Evolutionary conservation across 2,113 vertebrate species (phyloP), one percentile per base, ranked within the genome.

Genomic region (Eudyptes chrysolophus): DNA sequence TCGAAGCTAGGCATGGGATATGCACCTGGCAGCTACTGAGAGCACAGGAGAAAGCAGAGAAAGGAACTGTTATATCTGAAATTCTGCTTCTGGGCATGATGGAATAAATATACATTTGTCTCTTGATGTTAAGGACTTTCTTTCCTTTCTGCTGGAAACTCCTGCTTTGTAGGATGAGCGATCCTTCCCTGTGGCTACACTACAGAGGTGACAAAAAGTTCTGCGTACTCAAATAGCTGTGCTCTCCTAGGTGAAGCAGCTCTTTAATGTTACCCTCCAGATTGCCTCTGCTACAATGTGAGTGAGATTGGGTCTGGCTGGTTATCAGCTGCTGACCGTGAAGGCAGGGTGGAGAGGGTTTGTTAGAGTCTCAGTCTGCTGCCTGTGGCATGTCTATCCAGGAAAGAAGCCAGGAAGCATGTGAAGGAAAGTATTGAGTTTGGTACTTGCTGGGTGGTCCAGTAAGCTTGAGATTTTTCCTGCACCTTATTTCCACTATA

Each of bases 371-470:
- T 57, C 48, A 79, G 48, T 32, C 61, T 57, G 74, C 74, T 70
- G 75, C 40, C 61, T 94, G 92, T 64, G 87, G 81, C 74, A 76
- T 30, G 40, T 76, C 87, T 94, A 34, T 79, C 52, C 94, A 96
- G 96, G 89, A 96, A 87, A 76, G 65, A 72, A 84, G 77, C 87
- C 89, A 95, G 93, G 70, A 96, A 88, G 61, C 9, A 40, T 84
- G 83, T 84, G 82, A 92, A 82, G 78, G 84, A 72, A 94, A 51
- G 30, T 49, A 83, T 32, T 76, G 52, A 91, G 44, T 52, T 96
- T 79, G 84, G 60, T 82, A 65, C 74, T 92, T 83, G 34, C 74
- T 94, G 92, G 87, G 92, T 97, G 95, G 95, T 89, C 93, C 72
- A 52, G 21, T 34, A 76, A 79, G 24, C 61, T 52, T 60, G 72